Base-by-base conservation (phyloP, 2,113 vertebrate species). In the Paracyprichromis sp. region DNA sequence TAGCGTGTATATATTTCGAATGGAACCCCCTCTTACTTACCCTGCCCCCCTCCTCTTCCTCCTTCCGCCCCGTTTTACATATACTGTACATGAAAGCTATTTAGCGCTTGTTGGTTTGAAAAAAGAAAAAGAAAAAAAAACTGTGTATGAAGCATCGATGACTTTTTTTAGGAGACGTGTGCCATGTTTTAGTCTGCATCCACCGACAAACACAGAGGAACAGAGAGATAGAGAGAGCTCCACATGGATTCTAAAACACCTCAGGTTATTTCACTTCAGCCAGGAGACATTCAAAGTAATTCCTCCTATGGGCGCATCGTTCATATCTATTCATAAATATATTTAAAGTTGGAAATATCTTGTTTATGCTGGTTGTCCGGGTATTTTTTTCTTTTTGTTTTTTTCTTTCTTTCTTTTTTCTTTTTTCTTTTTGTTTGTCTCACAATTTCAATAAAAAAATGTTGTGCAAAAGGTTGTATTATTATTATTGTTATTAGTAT, bases 1-100 rank as follows among this genome's bases (percentile, higher is more conserved):
- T 97, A 96, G 96, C 96, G 96, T 99, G 99, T 99, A 99, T 96
- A 99, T 98, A 98, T 98, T 97, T 98, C 96, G 97, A 98, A 97
- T 97, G 97, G 96, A 97, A 98, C 95, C 66, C 89, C 91, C 91
- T 92, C 91, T 92, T 43, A 92, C 95, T 93, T 2, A 89, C 94
- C 94, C 85, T 93, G 54, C 94, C 91, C 94, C 71, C 91, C 94
- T 93, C 29, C 61, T 8, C 45, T 45, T 9, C 56, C 21, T 94
- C 78, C 80, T 24, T 26, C 45, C 66, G 29, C 9, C 61, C 66
- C 13, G 96, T 97, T 98, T 98, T 97, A 97, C 97, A 96, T 97
- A 97, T 97, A 97, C 97, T 99, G 97, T 98, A 98, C 97, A 98
- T 97, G 96, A 96, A 96, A 97, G 96, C 94, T 97, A 96, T 96